Percentiles rank a stretch among this genome's conserved stretches.
phyloP scores from a whole-genome alignment of 2,797 vertebrate genomes.

The Poecile montanus region DNA sequence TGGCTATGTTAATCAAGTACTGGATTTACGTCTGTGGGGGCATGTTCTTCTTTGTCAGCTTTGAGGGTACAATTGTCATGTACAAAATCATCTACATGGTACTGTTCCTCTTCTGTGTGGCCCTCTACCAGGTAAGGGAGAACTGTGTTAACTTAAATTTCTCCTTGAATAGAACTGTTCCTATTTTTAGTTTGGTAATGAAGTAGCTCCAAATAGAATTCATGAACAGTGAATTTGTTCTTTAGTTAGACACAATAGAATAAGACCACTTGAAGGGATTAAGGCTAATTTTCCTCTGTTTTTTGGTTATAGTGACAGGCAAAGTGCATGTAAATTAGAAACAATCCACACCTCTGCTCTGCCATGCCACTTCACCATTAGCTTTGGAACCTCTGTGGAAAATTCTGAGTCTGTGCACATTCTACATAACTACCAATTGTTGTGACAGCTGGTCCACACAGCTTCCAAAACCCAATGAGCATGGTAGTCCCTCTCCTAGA shows the following conservation, averaged over 20 bases:
- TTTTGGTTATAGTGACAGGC: neutral
- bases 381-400: neutral
- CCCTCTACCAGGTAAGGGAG: slow-evolving; percentile 90
- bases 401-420: neutral
- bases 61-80: slow-evolving; percentile 94
- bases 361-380: neutral
- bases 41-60: slow-evolving; percentile 99
- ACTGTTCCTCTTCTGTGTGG: slow-evolving; percentile 95
- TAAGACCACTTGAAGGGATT: neutral
- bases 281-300: neutral
- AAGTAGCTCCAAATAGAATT: neutral
- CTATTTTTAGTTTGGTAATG: neutral
- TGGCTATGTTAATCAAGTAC: slow-evolving; percentile 95
- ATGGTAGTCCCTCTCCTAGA: neutral
- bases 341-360: neutral
- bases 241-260: neutral
- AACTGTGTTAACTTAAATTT: neutral
- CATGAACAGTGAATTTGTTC: neutral
- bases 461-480: neutral
- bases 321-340: neutral
- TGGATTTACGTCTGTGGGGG: slow-evolving; percentile 98
- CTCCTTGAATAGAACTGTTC: neutral
- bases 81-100: slow-evolving; percentile 99
- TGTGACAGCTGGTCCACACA: neutral
- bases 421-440: neutral